Conservation (phyloP, 2,113 vertebrate species). For the Cyanoliseus patagonus region DNA sequence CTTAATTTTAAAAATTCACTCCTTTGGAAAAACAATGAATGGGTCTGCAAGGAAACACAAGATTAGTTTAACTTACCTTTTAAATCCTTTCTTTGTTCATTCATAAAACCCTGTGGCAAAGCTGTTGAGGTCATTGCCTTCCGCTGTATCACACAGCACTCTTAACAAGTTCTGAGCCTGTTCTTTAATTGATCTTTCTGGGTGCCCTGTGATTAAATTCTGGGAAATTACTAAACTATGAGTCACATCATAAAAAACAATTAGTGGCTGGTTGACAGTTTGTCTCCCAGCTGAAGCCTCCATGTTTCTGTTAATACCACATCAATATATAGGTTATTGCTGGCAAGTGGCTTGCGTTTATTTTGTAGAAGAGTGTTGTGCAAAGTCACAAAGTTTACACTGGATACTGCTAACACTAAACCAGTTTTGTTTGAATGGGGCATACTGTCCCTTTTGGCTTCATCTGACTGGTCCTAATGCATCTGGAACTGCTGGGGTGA, state of each 20-base stretch:
- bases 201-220: slow-evolving; percentile 62
- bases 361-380: slow-evolving; percentile 41
- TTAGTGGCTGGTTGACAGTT: slow-evolving; percentile 67
- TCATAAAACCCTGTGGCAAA: slow-evolving; percentile 65
- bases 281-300: slow-evolving; percentile 59
- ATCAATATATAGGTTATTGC: slow-evolving; percentile 45
- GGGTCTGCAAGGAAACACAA: slow-evolving; percentile 14
- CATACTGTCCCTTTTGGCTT: not conserved
- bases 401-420: not conserved
- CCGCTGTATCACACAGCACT: slow-evolving; percentile 40
- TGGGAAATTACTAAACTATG: slow-evolving; percentile 71
- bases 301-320: slow-evolving; percentile 38
- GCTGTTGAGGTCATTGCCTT: slow-evolving; percentile 49
- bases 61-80: slow-evolving; percentile 55
- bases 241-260: slow-evolving; percentile 69
- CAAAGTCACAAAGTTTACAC: slow-evolving; percentile 22
- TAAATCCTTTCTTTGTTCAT: slow-evolving; percentile 75
- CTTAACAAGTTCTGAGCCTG: slow-evolving; percentile 54
- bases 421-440: slow-evolving; percentile 34
- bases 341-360: slow-evolving; percentile 36
- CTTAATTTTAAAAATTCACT: slow-evolving; percentile 16
- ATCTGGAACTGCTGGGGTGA: not conserved
- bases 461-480: not conserved
- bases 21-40: slow-evolving; percentile 46
- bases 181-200: slow-evolving; percentile 70